Evolutionary conservation across 2,797 vertebrate genomes (phyloP).

Genomic region (Pipistrellus kuhlii): DNA sequence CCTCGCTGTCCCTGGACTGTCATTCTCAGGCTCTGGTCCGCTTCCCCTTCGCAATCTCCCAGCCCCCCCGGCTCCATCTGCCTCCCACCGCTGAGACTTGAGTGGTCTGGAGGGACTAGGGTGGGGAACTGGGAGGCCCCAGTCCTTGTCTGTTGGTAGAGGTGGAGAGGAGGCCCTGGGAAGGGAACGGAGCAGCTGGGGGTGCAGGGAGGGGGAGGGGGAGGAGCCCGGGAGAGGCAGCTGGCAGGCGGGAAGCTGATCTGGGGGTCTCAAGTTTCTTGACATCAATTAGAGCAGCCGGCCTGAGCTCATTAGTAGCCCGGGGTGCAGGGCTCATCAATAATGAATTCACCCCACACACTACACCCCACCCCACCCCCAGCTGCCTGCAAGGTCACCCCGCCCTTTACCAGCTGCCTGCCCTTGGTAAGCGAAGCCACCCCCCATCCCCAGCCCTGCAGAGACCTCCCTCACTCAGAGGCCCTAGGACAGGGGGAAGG

Average conservation of each 20-base stretch:
- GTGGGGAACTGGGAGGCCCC: background rate
- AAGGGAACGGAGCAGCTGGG: constrained; percentile 67
- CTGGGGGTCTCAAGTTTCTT: constrained; percentile 85
- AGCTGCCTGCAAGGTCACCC: constrained; percentile 80
- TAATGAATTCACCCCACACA: constrained; percentile 76
- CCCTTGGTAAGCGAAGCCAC: constrained; percentile 47
- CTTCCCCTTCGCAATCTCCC: background rate
- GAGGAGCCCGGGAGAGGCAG: constrained; percentile 69
- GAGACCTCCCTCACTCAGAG: constrained; percentile 17
- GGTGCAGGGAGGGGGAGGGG: constrained; percentile 54
- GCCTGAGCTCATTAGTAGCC: constrained; percentile 83
- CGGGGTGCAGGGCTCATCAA: constrained; percentile 82
- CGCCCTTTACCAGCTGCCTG: constrained; percentile 66
- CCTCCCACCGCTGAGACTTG: background rate
- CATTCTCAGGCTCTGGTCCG: background rate
- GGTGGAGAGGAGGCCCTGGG: constrained; percentile 11
- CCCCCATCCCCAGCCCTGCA: background rate
- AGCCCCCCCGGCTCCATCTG: background rate
- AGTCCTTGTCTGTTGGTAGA: background rate
- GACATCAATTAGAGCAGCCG: constrained; percentile 84
- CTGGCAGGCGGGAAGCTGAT: constrained; percentile 82
- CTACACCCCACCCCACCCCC: background rate
- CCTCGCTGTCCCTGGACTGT: background rate
- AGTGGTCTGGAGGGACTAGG: background rate
- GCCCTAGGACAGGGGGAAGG: constrained; percentile 10